These are phyloP conservation scores for Pomatostomus ruficeps DNA, from an alignment of 2,113 vertebrate species.

Conservation along the genomic window DNA sequence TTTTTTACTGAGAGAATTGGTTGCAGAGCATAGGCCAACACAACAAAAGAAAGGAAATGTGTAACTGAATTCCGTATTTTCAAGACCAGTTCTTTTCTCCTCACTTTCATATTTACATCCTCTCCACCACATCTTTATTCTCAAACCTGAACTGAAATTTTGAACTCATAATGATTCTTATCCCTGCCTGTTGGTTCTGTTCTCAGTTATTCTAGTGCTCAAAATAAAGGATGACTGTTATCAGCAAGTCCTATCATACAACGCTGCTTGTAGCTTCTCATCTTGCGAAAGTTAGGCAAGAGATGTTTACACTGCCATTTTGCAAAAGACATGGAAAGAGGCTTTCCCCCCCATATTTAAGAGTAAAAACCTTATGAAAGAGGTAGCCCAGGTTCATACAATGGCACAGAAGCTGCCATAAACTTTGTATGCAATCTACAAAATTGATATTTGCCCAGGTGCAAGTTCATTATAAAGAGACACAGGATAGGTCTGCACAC, in stretches of 20 bases:
- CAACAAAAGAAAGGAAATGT: neutral
- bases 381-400: neutral
- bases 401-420: neutral
- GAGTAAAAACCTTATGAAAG: neutral
- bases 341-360: neutral
- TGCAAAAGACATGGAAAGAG: neutral
- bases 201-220: neutral
- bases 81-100: neutral
- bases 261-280: neutral
- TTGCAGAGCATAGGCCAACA: neutral
- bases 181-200: neutral
- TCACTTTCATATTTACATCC: neutral
- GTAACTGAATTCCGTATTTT: neutral
- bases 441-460: neutral
- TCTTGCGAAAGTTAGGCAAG: neutral
- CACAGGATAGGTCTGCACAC: too few species aligned
- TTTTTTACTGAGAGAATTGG: neutral
- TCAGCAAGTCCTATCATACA: fast-evolving
- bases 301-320: neutral
- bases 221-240: neutral
- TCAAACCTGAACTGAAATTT: neutral
- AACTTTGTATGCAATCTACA: neutral
- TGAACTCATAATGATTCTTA: neutral
- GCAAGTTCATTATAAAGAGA: neutral
- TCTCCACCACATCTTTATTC: neutral